Evolutionary conservation across 1,140 invertebrate genomes (phyloP).

Genomic region (Megalopta genalis): DNA sequence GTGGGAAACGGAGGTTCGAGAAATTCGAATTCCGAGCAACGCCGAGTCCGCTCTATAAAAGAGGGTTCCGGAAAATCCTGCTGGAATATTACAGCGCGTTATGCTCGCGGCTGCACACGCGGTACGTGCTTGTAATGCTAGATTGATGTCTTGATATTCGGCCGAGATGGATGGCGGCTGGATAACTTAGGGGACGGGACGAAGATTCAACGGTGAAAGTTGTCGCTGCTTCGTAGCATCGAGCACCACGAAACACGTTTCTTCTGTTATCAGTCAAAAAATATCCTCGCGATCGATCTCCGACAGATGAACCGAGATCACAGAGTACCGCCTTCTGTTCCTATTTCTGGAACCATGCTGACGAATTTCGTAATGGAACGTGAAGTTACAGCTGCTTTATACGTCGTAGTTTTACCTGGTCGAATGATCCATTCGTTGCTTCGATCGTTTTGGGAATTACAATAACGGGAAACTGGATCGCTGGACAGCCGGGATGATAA

Average conservation of each 20-base stretch:
- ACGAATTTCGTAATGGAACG: too few relatives aligned
- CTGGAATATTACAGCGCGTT: background rate
- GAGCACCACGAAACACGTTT: background rate
- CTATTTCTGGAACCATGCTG: background rate
- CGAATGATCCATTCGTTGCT: background rate
- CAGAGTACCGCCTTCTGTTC: background rate
- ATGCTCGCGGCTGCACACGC: background rate
- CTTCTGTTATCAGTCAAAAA: too few relatives aligned
- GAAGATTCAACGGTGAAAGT: slow-evolving; percentile 1
- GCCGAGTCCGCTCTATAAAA: background rate
- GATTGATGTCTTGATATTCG: slow-evolving; percentile 13
- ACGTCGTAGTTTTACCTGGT: too few relatives aligned
- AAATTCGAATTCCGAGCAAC: background rate
- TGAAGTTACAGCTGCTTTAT: too few relatives aligned
- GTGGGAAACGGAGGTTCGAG: background rate
- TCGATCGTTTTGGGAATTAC: background rate
- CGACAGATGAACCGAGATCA: background rate
- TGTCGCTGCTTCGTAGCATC: background rate
- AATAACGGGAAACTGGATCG: background rate
- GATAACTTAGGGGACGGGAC: background rate
- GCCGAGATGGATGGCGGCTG: background rate
- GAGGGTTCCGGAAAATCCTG: background rate
- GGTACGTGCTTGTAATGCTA: slow-evolving; percentile 9
- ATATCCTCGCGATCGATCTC: background rate
- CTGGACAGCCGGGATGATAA: background rate